phyloP scores from a whole-genome alignment of 2,888 invertebrate genomes.

The Rotaria magnacalcarata region DNA sequence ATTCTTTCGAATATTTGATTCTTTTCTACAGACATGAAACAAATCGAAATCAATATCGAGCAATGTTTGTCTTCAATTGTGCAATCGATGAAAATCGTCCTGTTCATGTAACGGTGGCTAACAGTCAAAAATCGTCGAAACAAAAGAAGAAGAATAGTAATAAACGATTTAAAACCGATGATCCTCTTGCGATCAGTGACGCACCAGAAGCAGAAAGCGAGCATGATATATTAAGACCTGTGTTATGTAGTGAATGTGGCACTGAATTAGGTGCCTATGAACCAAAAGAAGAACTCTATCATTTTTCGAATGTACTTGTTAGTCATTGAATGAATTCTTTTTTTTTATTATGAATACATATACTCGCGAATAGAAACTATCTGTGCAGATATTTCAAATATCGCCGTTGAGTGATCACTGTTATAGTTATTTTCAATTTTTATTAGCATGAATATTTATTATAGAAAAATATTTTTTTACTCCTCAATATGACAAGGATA shows the following conservation, averaged over 20 bases:
- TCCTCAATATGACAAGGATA: too few species aligned
- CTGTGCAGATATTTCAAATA: too few species aligned
- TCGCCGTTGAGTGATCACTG: too few species aligned
- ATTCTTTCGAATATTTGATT: not conserved
- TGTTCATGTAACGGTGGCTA: slow-evolving; percentile 26
- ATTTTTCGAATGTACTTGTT: slow-evolving; percentile 65
- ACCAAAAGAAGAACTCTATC: slow-evolving; percentile 63
- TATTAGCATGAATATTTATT: too few species aligned
- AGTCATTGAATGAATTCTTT: slow-evolving; percentile 55
- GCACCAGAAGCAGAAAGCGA: slow-evolving; percentile 20
- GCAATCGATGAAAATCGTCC: slow-evolving; percentile 54
- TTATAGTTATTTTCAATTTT: too few species aligned
- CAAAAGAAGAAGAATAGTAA: slow-evolving; percentile 33
- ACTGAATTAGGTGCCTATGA: slow-evolving; percentile 65
- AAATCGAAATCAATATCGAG: slow-evolving; percentile 64
- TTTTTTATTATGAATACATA: not conserved
- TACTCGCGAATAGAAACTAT: not conserved
- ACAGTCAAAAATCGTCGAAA: slow-evolving; percentile 43
- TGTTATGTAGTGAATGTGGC: slow-evolving; percentile 62
- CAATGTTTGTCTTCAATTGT: slow-evolving; percentile 66
- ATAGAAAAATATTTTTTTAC: too few species aligned
- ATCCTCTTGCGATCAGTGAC: not conserved
- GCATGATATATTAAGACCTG: slow-evolving; percentile 61
- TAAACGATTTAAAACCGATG: slow-evolving; percentile 35
- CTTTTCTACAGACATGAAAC: slow-evolving; percentile 59